phyloP scores from a whole-genome alignment of 2,797 vertebrate genomes.

The Acrocephalus scirpaceus region DNA sequence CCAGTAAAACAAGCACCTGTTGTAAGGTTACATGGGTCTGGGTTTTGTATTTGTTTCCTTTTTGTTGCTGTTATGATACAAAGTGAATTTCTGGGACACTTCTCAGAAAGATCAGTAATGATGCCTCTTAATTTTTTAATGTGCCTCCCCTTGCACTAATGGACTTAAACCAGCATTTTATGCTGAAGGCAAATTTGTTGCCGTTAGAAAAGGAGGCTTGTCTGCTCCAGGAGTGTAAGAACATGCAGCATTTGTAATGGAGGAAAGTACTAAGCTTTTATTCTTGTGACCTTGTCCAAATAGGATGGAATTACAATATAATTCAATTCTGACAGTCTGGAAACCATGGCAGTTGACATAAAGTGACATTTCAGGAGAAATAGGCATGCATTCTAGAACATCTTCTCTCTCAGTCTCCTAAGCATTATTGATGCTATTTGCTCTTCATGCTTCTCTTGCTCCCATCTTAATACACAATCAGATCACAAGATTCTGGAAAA shows the following conservation, averaged over 20 bases:
- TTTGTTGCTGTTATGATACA: not conserved
- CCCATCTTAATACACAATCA: not conserved
- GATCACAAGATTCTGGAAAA: not conserved
- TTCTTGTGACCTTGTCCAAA: not conserved
- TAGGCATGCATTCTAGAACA: not conserved
- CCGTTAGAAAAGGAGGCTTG: not conserved
- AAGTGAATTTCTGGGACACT: not conserved
- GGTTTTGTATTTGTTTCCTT: not conserved
- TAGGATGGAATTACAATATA: not conserved
- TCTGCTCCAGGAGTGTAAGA: not conserved
- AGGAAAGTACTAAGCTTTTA: not conserved
- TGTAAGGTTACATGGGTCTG: not conserved
- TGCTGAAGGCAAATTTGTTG: not conserved
- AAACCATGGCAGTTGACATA: not conserved
- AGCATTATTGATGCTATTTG: not conserved
- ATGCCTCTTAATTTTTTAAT: not conserved
- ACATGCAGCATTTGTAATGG: not conserved
- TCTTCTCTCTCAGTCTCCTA: not conserved
- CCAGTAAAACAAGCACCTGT: not conserved
- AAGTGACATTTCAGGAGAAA: not conserved
- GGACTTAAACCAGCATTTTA: not conserved
- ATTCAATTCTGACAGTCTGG: conserved; percentile 15
- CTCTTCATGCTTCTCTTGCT: not conserved
- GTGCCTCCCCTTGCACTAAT: not conserved
- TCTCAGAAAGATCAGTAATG: not conserved